phyloP scores from a whole-genome alignment of 2,797 vertebrate species.

The Benthosema pterotum region DNA sequence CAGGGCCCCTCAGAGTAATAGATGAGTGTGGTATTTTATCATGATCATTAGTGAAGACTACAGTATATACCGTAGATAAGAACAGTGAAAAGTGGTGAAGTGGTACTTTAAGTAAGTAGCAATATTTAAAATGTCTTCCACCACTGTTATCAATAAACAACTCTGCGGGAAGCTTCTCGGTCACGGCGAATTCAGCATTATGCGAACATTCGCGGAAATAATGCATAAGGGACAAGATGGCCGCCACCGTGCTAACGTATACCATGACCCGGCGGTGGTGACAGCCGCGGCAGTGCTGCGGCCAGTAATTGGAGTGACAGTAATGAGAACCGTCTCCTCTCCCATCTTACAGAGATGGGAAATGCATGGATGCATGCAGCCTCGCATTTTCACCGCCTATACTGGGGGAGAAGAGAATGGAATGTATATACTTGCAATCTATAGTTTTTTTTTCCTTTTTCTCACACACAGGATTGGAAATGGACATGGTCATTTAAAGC shows the following conservation, averaged over 20 bases:
- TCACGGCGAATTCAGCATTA: neutral
- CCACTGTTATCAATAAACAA: too few species aligned
- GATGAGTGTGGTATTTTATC: too few species aligned
- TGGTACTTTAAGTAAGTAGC: too few species aligned
- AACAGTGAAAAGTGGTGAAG: too few species aligned
- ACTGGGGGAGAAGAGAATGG: conserved; percentile 64
- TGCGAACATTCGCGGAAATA: conserved; percentile 18
- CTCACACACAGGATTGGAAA: conserved; percentile 41
- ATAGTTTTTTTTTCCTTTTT: conserved; percentile 53
- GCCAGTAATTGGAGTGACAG: conserved; percentile 73
- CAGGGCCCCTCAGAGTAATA: too few species aligned
- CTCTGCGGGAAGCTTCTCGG: neutral
- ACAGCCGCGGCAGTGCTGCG: conserved; percentile 68
- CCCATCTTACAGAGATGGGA: conserved; percentile 51
- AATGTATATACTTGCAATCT: conserved; percentile 52
- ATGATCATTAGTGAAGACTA: too few species aligned
- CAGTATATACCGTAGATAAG: too few species aligned
- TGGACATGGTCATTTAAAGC: conserved; percentile 67
- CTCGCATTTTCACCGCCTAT: conserved; percentile 55
- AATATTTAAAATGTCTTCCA: too few species aligned
- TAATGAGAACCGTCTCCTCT: conserved; percentile 71
- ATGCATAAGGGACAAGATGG: conserved; percentile 47
- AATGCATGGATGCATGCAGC: conserved; percentile 63
- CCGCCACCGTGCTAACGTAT: conserved; percentile 30
- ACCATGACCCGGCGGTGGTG: conserved; percentile 59